Conservation (phyloP, 2,888 invertebrate genomes). For the Hecatera dysodea region DNA sequence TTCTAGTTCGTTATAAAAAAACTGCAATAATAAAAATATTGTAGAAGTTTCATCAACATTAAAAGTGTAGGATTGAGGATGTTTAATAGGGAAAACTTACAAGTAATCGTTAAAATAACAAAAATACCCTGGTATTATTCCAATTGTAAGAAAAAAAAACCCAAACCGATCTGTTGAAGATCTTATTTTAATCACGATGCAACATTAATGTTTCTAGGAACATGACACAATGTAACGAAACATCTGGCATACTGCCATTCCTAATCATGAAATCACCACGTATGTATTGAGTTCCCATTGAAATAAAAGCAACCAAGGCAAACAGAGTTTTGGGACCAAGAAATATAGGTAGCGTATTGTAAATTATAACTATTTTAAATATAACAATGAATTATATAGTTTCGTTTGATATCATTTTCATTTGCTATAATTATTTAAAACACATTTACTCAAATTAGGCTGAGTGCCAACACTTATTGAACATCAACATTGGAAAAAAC, state of each 20-base stretch:
- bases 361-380: too few species aligned
- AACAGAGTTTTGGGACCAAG: too few species aligned
- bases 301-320: neutral
- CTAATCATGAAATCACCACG: neutral
- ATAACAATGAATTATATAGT: too few species aligned
- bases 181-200: neutral
- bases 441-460: too few species aligned
- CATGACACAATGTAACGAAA: neutral
- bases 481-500: too few species aligned
- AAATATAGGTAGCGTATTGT: too few species aligned
- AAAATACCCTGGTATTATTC: neutral
- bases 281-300: neutral
- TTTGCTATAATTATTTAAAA: too few species aligned
- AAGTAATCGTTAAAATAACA: neutral
- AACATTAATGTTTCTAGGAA: conserved; percentile 10
- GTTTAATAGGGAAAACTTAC: neutral
- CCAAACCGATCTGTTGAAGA: neutral
- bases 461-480: too few species aligned
- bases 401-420: too few species aligned
- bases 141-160: conserved; percentile 14
- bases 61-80: neutral
- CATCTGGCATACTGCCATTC: neutral
- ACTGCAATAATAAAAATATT: too few species aligned
- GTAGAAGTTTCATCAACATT: neutral
- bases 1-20: too few species aligned